Percentiles rank a stretch among this genome's conserved stretches.
These are phyloP conservation scores for Dysmachus trigonus DNA, from an alignment of 2,888 invertebrate species.

Conservation along the genomic window DNA sequence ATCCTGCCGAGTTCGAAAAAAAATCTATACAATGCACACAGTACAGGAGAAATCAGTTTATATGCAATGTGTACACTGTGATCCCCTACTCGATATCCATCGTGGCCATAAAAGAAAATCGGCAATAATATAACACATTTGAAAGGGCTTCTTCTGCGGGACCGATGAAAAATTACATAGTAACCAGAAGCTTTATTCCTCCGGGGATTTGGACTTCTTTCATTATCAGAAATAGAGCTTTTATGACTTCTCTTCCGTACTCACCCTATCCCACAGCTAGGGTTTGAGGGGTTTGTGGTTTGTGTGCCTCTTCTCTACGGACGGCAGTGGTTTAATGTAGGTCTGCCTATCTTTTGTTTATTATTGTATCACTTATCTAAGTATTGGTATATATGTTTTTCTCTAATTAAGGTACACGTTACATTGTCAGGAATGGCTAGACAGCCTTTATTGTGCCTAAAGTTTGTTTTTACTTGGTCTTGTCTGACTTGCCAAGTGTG, in stretches of 20 bases:
- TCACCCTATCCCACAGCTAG: background rate
- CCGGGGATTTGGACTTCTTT: slow-evolving; percentile 25
- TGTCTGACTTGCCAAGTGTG: background rate
- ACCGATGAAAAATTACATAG: slow-evolving; percentile 27
- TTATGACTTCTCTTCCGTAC: slow-evolving; percentile 1
- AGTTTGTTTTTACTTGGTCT: background rate
- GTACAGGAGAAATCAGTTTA: background rate
- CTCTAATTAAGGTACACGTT: background rate
- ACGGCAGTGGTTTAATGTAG: background rate
- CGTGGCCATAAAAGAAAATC: background rate
- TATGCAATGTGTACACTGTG: background rate
- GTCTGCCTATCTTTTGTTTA: background rate
- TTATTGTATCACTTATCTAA: background rate
- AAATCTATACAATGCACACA: background rate
- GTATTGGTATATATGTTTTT: background rate
- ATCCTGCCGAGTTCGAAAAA: background rate
- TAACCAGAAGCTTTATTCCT: slow-evolving; percentile 4
- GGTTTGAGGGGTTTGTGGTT: background rate
- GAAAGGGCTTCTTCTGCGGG: background rate
- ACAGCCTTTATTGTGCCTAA: background rate
- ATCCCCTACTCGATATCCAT: background rate
- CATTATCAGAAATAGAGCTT: slow-evolving; percentile 16
- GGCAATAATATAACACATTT: background rate
- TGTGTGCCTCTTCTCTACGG: background rate
- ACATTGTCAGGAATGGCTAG: background rate